Evolutionary conservation across 2,797 vertebrate genomes (phyloP).

Genomic region (Lepilemur ruficaudatus): DNA sequence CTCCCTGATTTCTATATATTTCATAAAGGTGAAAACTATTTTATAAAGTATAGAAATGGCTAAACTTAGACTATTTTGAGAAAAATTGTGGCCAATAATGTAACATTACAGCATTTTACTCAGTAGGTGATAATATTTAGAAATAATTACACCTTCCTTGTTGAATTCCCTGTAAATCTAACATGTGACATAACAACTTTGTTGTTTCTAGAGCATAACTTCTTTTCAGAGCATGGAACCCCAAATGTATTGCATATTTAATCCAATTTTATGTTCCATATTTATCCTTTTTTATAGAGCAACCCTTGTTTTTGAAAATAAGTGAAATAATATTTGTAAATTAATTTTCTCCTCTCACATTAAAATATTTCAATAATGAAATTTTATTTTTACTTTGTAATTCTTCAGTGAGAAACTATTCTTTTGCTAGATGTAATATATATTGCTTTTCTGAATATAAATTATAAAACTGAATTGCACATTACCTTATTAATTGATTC

Average conservation of each 20-base stretch:
- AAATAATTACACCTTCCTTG: not conserved
- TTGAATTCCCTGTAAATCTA: not conserved
- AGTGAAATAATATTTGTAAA: not conserved
- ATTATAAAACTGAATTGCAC: not conserved
- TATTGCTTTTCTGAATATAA: not conserved
- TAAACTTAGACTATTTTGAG: not conserved
- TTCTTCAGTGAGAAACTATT: not conserved
- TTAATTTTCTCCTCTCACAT: not conserved
- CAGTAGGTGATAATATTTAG: not conserved
- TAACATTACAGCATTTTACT: not conserved
- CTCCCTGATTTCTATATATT: not conserved
- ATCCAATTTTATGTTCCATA: not conserved
- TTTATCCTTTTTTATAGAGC: not conserved
- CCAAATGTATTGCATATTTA: not conserved
- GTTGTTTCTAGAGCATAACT: not conserved
- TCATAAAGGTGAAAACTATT: not conserved
- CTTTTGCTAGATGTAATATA: not conserved
- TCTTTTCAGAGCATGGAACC: not conserved
- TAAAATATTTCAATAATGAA: not conserved
- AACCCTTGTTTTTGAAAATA: not conserved
- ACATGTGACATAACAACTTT: not conserved
- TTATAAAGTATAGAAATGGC: not conserved
- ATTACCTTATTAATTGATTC: not conserved
- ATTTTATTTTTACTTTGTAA: constrained; percentile 9
- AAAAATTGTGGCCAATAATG: not conserved